Evolutionary conservation across 2,797 vertebrate species (phyloP).

Genomic region (Malacoraja senta): DNA sequence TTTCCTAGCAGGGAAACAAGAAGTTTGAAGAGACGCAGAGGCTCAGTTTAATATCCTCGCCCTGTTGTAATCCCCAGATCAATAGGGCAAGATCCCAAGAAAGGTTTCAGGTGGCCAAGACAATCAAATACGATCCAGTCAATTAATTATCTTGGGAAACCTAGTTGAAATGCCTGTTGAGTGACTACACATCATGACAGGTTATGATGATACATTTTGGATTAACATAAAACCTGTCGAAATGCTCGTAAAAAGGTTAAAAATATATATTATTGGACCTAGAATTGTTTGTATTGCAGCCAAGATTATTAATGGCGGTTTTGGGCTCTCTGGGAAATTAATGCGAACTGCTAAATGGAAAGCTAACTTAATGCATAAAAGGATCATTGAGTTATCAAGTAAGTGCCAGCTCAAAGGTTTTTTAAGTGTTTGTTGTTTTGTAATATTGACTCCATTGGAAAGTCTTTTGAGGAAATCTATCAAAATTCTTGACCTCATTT

Average conservation of each 20-base stretch:
- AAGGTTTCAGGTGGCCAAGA: conserved; percentile 24
- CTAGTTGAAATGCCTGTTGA: background rate
- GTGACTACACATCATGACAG: background rate
- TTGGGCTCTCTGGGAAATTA: background rate
- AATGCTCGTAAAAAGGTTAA: conserved; percentile 33
- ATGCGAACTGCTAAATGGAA: background rate
- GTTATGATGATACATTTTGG: background rate
- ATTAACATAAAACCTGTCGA: conserved; percentile 19
- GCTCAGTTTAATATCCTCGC: conserved; percentile 13
- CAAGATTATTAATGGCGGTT: background rate
- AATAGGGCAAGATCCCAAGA: conserved; percentile 28
- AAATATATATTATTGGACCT: background rate
- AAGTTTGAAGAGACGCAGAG: conserved; percentile 29
- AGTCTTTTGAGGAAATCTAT: background rate
- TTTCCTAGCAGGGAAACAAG: conserved; percentile 21
- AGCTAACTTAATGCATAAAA: background rate
- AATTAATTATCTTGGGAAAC: conserved; percentile 26
- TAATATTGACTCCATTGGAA: background rate
- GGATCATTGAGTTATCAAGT: background rate
- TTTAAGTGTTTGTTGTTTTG: background rate
- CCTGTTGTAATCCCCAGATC: conserved; percentile 13
- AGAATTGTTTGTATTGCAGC: conserved; percentile 24
- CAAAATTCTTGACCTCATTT: background rate
- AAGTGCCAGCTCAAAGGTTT: background rate
- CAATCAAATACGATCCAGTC: background rate